Conservation (phyloP, 2,888 invertebrate species). For the Metallyticus violacea region DNA sequence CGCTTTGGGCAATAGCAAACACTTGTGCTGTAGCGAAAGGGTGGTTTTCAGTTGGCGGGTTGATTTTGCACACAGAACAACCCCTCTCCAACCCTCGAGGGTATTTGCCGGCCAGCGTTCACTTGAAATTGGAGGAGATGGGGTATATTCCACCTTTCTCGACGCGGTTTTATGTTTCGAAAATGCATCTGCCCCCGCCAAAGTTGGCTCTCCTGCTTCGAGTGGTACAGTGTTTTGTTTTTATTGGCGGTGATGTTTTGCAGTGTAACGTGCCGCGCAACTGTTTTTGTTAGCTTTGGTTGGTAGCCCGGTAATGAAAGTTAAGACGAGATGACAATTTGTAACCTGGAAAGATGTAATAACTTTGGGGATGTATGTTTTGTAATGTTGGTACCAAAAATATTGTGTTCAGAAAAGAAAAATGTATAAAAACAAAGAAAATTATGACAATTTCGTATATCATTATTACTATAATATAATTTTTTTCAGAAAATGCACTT, state of each 20-base stretch:
- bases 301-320: neutral
- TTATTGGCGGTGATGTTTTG: neutral
- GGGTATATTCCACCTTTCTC: neutral
- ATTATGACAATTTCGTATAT: too few species aligned
- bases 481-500: too few species aligned
- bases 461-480: too few species aligned
- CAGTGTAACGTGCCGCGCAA: neutral
- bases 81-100: neutral
- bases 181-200: neutral
- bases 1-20: neutral
- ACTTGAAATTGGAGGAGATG: slow-evolving; percentile 4
- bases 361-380: neutral
- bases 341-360: neutral
- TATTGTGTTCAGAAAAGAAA: neutral
- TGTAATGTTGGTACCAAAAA: neutral
- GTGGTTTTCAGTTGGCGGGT: neutral
- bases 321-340: neutral
- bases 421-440: neutral
- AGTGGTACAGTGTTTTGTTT: neutral
- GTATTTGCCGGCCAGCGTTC: slow-evolving; percentile 7
- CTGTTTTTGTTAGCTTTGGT: neutral
- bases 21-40: neutral
- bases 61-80: too few species aligned
- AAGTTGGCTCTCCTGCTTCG: neutral
- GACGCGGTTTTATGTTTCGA: slow-evolving; percentile 4